phyloP scores from a whole-genome alignment of 2,113 vertebrate genomes.

The Limnothrissa miodon region DNA sequence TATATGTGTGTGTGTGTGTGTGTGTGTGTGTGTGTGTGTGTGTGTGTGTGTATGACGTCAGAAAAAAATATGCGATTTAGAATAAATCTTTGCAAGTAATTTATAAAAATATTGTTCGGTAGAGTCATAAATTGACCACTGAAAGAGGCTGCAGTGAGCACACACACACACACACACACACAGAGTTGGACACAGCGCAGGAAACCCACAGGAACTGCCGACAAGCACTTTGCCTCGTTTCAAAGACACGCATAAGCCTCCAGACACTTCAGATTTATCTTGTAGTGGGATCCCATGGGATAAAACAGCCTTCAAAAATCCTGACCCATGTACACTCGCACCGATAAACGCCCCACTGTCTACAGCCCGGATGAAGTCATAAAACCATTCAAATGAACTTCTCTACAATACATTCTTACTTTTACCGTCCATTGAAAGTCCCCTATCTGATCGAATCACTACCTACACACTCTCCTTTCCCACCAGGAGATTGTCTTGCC shows the following conservation, averaged over 20 bases:
- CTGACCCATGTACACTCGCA: constrained; percentile 28
- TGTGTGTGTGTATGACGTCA: background rate
- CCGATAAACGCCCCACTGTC: background rate
- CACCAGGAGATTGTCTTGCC: background rate
- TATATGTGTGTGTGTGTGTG: background rate
- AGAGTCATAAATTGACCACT: background rate
- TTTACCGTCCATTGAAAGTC: background rate
- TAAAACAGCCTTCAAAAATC: constrained; percentile 10
- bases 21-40: background rate
- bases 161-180: too few relatives aligned
- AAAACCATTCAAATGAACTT: background rate
- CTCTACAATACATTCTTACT: background rate
- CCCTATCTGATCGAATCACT: background rate
- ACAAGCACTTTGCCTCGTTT: background rate
- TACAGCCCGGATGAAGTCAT: background rate
- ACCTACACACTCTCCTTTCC: background rate
- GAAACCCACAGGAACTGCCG: background rate
- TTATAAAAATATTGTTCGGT: background rate
- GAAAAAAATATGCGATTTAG: background rate
- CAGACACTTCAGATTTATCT: constrained; percentile 7
- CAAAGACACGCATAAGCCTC: background rate
- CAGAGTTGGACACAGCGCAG: background rate
- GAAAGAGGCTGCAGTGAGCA: background rate
- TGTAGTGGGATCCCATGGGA: constrained; percentile 10
- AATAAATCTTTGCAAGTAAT: background rate